Evolutionary conservation across 2,113 vertebrate genomes (phyloP).

Genomic region (Semicossyphus pulcher): DNA sequence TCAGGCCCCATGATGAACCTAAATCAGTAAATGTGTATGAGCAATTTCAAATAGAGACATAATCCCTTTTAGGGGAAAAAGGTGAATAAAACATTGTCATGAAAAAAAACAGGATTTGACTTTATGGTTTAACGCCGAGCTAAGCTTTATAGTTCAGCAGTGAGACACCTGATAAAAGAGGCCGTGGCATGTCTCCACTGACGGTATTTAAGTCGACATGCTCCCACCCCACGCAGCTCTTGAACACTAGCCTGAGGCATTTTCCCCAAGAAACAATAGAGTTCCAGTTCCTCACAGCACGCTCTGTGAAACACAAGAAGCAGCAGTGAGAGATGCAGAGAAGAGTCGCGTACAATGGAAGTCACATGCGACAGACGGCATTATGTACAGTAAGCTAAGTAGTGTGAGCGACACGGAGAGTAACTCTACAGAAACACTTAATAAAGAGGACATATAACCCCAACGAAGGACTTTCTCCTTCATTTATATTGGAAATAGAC

Average conservation of each 20-base stretch:
- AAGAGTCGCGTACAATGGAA: slow-evolving; percentile 35
- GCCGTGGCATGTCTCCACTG: slow-evolving; percentile 72
- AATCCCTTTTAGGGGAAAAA: slow-evolving; percentile 58
- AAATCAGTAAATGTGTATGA: slow-evolving; percentile 29
- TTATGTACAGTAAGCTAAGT: neutral
- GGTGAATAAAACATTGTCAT: slow-evolving; percentile 70
- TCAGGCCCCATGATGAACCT: slow-evolving; percentile 19
- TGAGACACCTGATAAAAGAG: slow-evolving; percentile 80
- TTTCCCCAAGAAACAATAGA: slow-evolving; percentile 76
- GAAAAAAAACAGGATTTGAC: slow-evolving; percentile 84
- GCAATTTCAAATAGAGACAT: slow-evolving; percentile 51
- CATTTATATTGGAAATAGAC: no score
- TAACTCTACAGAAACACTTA: no score
- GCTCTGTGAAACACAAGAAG: slow-evolving; percentile 55
- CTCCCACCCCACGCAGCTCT: slow-evolving; percentile 75
- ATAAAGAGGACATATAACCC: neutral
- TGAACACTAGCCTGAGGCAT: slow-evolving; percentile 76
- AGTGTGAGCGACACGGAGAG: neutral
- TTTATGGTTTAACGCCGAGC: slow-evolving; percentile 74
- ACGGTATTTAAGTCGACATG: slow-evolving; percentile 80
- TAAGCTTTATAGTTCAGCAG: slow-evolving; percentile 75
- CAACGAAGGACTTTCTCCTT: no score
- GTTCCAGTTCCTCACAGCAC: slow-evolving; percentile 48
- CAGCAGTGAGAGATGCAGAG: slow-evolving; percentile 38
- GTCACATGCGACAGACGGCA: slow-evolving; percentile 14